Percentiles rank a stretch among this genome's conserved stretches.
These are phyloP conservation scores for Nansenia antarctica DNA, from an alignment of 2,113 vertebrate species.

Conservation along the genomic window DNA sequence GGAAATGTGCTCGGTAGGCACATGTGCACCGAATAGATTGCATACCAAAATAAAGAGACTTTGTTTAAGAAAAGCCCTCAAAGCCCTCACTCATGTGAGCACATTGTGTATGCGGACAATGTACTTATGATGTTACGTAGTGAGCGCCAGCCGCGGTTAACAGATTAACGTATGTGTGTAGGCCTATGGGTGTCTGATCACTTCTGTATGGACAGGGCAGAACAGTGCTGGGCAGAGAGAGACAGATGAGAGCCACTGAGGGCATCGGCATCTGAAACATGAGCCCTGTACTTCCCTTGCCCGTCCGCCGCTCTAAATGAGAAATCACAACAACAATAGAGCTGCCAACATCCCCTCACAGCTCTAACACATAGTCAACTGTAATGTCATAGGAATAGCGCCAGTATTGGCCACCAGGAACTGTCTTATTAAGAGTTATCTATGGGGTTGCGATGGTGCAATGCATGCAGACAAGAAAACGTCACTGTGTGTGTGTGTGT, in stretches of 20 bases:
- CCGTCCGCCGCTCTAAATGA: constrained; percentile 31
- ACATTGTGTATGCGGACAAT: not conserved
- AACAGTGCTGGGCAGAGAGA: not conserved
- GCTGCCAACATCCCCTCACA: constrained; percentile 13
- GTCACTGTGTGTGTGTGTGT: not conserved
- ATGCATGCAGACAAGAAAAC: not conserved
- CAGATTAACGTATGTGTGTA: not conserved
- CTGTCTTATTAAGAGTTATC: not conserved
- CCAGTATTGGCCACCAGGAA: not conserved
- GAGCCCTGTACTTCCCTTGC: constrained; percentile 29
- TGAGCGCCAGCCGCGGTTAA: not conserved
- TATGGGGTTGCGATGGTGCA: not conserved
- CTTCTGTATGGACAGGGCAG: not conserved
- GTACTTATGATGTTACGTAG: not conserved
- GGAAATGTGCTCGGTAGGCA: constrained; percentile 24
- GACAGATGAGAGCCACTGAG: not conserved
- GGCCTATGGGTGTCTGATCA: not conserved
- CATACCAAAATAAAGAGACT: constrained; percentile 7
- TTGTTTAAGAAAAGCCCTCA: not conserved
- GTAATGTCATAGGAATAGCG: constrained; percentile 29
- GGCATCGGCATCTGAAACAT: constrained; percentile 51
- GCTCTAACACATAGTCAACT: constrained; percentile 8
- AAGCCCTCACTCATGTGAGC: not conserved
- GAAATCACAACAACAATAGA: constrained; percentile 52
- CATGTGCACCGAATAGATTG: constrained; percentile 26